These are phyloP conservation scores for Antheraea assamensis DNA, from an alignment of 2,888 invertebrate species.

Conservation along the genomic window DNA sequence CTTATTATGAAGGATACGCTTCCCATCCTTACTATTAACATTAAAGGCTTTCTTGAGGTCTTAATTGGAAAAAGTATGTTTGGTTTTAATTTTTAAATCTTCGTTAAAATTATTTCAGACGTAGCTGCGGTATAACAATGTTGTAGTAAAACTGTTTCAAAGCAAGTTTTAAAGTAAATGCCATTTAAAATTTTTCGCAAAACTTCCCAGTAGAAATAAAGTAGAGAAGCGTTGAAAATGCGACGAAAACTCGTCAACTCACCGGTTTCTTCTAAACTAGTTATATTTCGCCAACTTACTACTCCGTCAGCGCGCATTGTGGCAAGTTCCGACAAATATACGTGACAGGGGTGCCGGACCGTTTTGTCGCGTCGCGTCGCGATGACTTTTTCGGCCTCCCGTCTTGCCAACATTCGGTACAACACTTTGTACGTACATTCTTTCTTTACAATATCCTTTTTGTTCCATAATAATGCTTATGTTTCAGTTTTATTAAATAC, in stretches of 20 bases:
- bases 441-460: not conserved
- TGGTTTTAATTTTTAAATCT: not conserved
- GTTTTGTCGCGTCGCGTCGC: not conserved
- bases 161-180: not conserved
- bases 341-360: constrained; percentile 21
- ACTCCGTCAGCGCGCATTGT: constrained; percentile 18
- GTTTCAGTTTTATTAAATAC: not conserved
- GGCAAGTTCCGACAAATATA: constrained; percentile 18
- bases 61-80: not conserved
- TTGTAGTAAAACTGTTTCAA: not conserved
- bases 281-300: constrained; percentile 21
- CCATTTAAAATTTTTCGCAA: constrained; percentile 5
- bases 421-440: not conserved
- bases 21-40: not conserved
- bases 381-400: constrained; percentile 5
- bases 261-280: constrained; percentile 21
- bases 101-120: not conserved
- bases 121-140: not conserved
- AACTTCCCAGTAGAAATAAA: constrained; percentile 9
- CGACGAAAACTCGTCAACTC: constrained; percentile 19
- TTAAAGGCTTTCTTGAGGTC: not conserved
- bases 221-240: constrained; percentile 7
- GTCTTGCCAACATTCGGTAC: constrained; percentile 15
- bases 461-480: not conserved
- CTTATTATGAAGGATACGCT: not conserved